Base-by-base conservation (phyloP, 1,140 invertebrate genomes). In the Hylaeus anthracinus region DNA sequence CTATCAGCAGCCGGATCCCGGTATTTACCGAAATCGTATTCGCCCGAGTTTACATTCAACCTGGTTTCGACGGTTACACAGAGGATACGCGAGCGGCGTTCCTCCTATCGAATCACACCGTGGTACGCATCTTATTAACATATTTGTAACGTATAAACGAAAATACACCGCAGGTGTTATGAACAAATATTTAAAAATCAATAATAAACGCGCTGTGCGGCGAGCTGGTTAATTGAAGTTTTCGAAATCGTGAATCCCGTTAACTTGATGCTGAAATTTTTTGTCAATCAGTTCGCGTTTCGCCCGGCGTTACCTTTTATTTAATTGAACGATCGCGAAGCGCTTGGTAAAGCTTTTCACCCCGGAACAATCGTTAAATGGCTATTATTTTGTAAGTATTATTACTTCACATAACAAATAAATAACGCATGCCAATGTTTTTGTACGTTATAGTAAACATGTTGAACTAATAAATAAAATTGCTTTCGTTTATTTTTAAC, bases 21-120 rank as follows among this genome's bases (percentile, higher is more conserved):
- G 61, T 86, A 84, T 86, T 86, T 86, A 73, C 84, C 79, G 74
- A 86, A 86, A 85, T 80, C 79, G 84, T 86, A 85, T 86, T 82
- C 84, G 81, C 53, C 8, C 74, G 75, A 72, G 84, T 86, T 82
- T 82, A 85, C 84, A 78, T 85, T 71, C 74, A 78, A 82, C 78
- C 83, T 78, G 76, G 78, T 72, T 82, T 69, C 73, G 60, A 43
- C 65, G 75, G 82, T 78, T 82, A 67, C 79, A 78, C 74, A 72
- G 71, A 75, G 26, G 26, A 70, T 77, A 72, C 48, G 72, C 63
- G 10, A n/a, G 41, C 69, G 51, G 39, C 8, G 60, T 45, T 9
- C 72, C 72, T 81, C 63, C 78, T 69, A 73, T 48, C 65, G 60
- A 82, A 85, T 86, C 85, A 84, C 71, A 37, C 63, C 64, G 56